These are phyloP conservation scores for Muntiacus muntjak DNA, from an alignment of 2,113 vertebrate species.

Conservation along the genomic window DNA sequence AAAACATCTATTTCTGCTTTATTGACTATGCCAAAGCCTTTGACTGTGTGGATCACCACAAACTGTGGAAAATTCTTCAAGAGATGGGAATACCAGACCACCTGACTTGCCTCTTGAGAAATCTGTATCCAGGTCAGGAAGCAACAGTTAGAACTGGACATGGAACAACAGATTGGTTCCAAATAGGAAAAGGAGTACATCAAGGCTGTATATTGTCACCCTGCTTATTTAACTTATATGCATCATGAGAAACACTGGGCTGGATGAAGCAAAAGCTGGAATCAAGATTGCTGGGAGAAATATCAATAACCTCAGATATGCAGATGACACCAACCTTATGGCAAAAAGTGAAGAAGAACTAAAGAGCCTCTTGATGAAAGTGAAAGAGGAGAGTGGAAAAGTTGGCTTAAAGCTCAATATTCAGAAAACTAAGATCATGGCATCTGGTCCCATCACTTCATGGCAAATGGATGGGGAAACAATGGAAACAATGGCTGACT, in stretches of 20 bases:
- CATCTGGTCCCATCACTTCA: not conserved
- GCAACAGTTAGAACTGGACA: not conserved
- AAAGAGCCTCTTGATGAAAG: not conserved
- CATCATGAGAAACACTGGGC: not conserved
- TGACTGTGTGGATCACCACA: not conserved
- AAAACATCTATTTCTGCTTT: not conserved
- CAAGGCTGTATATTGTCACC: not conserved
- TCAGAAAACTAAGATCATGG: not conserved
- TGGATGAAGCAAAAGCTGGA: not conserved
- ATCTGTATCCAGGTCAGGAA: not conserved
- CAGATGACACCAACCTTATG: not conserved
- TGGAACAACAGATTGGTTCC: not conserved
- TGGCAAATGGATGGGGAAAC: not conserved
- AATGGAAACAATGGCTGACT: not conserved
- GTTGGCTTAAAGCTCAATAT: not conserved
- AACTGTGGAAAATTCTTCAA: not conserved
- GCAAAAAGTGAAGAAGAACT: not conserved
- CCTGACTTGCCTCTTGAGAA: not conserved
- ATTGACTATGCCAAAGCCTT: not conserved
- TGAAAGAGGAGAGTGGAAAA: not conserved
- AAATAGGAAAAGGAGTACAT: not conserved
- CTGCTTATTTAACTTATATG: not conserved
- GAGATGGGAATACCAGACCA: not conserved
- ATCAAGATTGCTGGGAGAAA: not conserved
- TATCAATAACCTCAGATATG: not conserved